A percentile compares a stretch with the other conserved stretches of the same genome.
Evolutionary conservation across 2,797 vertebrate genomes (phyloP).

Genomic region (Crax fasciolata): DNA sequence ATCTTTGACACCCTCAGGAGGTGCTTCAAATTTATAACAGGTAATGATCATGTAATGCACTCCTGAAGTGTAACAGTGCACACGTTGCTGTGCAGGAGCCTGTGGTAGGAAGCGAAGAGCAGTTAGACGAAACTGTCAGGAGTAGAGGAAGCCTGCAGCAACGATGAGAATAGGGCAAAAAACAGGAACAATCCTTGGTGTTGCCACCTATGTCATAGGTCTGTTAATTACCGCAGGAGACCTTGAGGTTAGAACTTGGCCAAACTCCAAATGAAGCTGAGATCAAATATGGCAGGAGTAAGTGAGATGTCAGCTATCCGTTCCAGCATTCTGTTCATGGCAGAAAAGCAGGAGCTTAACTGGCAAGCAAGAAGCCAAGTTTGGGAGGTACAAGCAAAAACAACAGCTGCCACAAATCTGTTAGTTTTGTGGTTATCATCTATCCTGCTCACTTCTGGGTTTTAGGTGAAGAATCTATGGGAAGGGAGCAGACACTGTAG

Average conservation of each 20-base stretch:
- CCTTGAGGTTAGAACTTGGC: neutral
- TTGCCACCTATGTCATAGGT: neutral
- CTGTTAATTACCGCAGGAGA: neutral
- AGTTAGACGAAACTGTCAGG: neutral
- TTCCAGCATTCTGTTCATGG: neutral
- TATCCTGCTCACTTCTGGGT: neutral
- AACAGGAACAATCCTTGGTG: neutral
- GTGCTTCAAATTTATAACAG: neutral
- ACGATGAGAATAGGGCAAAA: neutral
- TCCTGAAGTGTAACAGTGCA: neutral
- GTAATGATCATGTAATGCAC: neutral
- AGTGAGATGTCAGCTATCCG: neutral
- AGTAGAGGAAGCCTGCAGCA: neutral
- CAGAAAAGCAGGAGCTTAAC: neutral
- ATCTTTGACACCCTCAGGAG: neutral
- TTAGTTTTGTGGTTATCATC: neutral
- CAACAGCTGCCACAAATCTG: conserved; percentile 5
- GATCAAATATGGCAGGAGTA: neutral
- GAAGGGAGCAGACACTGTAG: neutral
- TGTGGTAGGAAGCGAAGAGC: neutral
- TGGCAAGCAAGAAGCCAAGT: neutral
- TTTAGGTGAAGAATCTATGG: neutral
- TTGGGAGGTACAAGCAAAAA: conserved; percentile 26
- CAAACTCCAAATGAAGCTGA: neutral
- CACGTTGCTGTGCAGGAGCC: neutral